phyloP scores from a whole-genome alignment of 2,113 vertebrate genomes.

The Tamias sibiricus region DNA sequence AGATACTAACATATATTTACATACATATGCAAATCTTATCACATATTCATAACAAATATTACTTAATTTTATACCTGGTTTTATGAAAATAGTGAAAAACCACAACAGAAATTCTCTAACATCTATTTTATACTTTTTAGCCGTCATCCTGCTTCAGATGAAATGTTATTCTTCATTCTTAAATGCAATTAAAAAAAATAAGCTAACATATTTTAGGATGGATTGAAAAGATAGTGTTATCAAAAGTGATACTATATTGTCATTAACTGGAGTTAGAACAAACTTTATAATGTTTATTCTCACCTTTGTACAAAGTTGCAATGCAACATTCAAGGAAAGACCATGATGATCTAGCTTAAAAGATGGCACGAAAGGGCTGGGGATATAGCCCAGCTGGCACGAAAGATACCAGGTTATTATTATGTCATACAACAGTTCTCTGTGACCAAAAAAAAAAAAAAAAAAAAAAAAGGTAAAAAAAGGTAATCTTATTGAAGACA shows the following conservation, averaged over 20 bases:
- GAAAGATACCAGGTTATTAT: neutral
- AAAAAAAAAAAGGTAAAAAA: no score
- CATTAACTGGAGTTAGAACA: neutral
- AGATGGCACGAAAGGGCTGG: neutral
- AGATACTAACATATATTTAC: neutral
- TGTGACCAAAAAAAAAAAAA: no score
- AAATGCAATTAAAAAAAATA: neutral
- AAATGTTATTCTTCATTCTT: neutral
- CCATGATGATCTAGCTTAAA: neutral
- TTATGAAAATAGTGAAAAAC: neutral
- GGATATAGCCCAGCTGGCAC: no score
- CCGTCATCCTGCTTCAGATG: neutral
- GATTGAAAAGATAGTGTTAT: neutral
- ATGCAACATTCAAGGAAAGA: no score
- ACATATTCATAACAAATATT: neutral
- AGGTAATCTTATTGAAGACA: neutral
- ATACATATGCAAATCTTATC: neutral
- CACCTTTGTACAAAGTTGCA: neutral
- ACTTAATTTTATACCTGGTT: neutral
- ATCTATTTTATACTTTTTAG: neutral
- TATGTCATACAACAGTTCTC: neutral
- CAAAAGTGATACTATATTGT: neutral
- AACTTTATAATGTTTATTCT: neutral
- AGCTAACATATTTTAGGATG: neutral
- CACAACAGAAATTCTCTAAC: neutral